Evolutionary conservation across 2,888 invertebrate genomes (phyloP), one percentile per base, ranked within the genome.

Genomic region (Cynaeus angustus): DNA sequence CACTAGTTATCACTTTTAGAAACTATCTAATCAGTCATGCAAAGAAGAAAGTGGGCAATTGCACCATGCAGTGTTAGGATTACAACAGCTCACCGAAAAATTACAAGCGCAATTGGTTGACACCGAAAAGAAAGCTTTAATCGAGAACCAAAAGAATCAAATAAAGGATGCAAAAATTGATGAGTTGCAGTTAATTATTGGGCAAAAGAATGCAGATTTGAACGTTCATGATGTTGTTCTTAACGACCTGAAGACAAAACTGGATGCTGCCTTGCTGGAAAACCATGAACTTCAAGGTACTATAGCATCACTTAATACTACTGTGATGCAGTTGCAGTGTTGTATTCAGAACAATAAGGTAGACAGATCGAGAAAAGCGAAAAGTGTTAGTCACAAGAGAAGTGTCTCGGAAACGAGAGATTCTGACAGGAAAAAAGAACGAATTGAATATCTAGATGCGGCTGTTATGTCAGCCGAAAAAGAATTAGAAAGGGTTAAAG

Each of bases 161-260:
- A 48, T 80, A 8, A 77, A 80, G 43, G 80, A 80, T 53, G 69
- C 76, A 7, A 81, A 80, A 70, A 81, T 84, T 43, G 73, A 73
- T 41, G 82, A 83, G 73, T 73, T 84, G 5, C 79, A 82, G 67
- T 68, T 72, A 61, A 71, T 80, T 3, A 73, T 84, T 6, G 76
- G 74, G 13, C 74, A 78, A 67, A 79, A 81, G 73, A 78, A 81
- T 50, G 41, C 76, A 0, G 79, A 81, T 61, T 58, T 81, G n/a
- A 74, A 58, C 16, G 70, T 73, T 43, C 80, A 81, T 59, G 76
- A 79, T 50, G 70, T 77, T 10, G 77, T 78, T 9, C 77, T 83
- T 10, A 83, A 85, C 58, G 83, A 83, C 30, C 72, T 80, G n/a
- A 82, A 85, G 28, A 74, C 81, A 9, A 86, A 86, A 38, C 70